Conservation (phyloP, 2,888 invertebrate genomes). For the Cybosia mesomella region DNA sequence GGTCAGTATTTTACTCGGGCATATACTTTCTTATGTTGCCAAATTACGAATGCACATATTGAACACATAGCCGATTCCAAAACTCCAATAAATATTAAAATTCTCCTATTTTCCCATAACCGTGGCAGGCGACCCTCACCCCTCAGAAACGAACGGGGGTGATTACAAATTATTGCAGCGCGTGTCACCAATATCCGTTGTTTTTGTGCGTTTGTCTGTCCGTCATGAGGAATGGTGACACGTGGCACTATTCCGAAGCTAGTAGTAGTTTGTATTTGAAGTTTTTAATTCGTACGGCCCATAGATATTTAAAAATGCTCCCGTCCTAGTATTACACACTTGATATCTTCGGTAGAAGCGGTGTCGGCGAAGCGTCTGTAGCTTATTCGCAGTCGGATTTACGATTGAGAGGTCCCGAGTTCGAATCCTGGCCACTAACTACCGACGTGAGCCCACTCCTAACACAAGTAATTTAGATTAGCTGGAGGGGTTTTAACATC, state of each 20-base stretch:
- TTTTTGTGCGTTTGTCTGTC: constrained; percentile 67
- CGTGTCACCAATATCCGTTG: constrained; percentile 70
- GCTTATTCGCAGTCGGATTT: too few species aligned
- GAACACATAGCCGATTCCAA: neutral
- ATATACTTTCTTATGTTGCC: neutral
- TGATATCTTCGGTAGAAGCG: too few species aligned
- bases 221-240: constrained; percentile 47
- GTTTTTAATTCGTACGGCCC: neutral
- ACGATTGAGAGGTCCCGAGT: too few species aligned
- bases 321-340: neutral
- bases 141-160: constrained; percentile 37
- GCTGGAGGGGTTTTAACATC: too few species aligned
- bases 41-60: neutral
- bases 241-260: constrained; percentile 36
- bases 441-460: too few species aligned
- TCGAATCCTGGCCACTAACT: too few species aligned
- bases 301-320: neutral
- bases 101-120: constrained; percentile 47
- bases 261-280: constrained; percentile 1
- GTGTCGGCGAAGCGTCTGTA: too few species aligned
- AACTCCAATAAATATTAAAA: constrained; percentile 6
- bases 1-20: too few species aligned
- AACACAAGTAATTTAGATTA: too few species aligned
- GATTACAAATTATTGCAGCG: constrained; percentile 62
- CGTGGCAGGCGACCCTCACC: constrained; percentile 43